Evolutionary conservation across 1,140 invertebrate species (phyloP).

Genomic region (Ostrea edulis): DNA sequence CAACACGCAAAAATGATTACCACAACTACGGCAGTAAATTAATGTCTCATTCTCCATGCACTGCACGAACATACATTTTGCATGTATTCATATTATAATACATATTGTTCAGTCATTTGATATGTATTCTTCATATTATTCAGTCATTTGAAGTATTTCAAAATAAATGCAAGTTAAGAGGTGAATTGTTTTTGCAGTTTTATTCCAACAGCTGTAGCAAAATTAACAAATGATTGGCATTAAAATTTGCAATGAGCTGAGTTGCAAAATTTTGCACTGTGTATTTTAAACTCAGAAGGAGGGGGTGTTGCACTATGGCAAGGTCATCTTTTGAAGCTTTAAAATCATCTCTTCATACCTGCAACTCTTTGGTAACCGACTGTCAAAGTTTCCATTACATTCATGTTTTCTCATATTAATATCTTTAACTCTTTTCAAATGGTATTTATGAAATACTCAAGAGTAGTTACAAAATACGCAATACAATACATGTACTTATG

Average conservation of each 20-base stretch:
- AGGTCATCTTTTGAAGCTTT: too few species aligned
- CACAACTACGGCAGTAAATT: neutral
- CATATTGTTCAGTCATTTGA: neutral
- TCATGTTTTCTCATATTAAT: too few species aligned
- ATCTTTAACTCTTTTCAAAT: too few species aligned
- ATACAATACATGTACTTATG: too few species aligned
- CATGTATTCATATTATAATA: neutral
- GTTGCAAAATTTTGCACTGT: neutral
- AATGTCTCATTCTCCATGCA: neutral
- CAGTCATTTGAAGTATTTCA: neutral
- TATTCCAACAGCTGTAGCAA: slow-evolving; percentile 25
- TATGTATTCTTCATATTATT: neutral
- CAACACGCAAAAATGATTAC: slow-evolving; percentile 4
- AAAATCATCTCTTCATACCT: too few species aligned
- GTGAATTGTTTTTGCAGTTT: neutral
- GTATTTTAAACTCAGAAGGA: neutral
- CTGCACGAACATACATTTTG: neutral
- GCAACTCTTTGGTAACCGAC: too few species aligned
- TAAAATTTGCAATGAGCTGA: neutral
- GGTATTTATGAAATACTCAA: too few species aligned
- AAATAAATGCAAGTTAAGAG: neutral
- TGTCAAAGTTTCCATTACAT: too few species aligned
- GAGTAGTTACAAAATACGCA: too few species aligned
- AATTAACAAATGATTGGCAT: neutral
- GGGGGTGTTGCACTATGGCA: too few species aligned